These are phyloP conservation scores for Lophotriccus pileatus DNA, from an alignment of 2,797 vertebrate species.

Conservation along the genomic window DNA sequence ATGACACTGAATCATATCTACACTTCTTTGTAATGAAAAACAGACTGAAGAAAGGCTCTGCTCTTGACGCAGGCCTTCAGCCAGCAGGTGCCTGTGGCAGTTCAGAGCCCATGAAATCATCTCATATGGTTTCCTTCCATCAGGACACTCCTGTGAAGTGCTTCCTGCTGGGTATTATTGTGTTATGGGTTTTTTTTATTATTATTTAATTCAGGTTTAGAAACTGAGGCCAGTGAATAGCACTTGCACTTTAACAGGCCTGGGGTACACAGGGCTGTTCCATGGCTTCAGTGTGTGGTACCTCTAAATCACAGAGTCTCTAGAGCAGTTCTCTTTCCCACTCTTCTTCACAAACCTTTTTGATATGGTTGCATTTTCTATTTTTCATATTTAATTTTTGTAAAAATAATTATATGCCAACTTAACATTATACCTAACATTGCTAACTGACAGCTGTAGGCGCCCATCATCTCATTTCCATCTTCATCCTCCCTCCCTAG, in stretches of 20 bases:
- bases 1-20: not conserved
- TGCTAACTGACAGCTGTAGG: not conserved
- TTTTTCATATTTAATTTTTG: not conserved
- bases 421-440: not conserved
- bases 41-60: not conserved
- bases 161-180: not conserved
- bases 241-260: not conserved
- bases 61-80: not conserved
- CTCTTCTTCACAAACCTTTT: not conserved
- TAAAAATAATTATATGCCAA: not conserved
- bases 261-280: not conserved
- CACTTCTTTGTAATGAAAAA: not conserved
- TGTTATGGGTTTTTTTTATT: accelerated
- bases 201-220: not conserved
- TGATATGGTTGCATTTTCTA: not conserved
- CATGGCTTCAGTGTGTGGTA: accelerated
- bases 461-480: accelerated
- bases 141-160: not conserved
- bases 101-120: not conserved
- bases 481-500: not conserved
- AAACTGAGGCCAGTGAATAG: not conserved
- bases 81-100: accelerated
- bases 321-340: accelerated
- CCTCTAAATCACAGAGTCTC: accelerated
- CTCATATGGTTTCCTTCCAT: not conserved